Evolutionary conservation across 2,113 vertebrate genomes (phyloP).

Genomic region (Odontesthes bonariensis): DNA sequence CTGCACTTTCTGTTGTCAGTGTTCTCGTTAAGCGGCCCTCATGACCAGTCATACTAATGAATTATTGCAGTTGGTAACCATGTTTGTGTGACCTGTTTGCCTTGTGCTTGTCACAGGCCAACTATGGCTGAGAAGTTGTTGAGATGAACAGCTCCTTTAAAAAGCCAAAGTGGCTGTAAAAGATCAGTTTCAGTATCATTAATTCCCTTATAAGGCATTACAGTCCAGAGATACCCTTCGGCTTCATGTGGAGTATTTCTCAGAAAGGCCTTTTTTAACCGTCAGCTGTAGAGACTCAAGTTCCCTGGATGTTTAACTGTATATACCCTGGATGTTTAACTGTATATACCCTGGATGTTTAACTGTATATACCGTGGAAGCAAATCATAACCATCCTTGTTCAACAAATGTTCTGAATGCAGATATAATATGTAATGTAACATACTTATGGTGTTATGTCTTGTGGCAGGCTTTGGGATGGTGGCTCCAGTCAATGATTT

Average conservation of each 20-base stretch:
- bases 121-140: constrained; percentile 23
- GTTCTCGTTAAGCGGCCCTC: constrained; percentile 47
- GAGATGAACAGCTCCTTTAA: constrained; percentile 36
- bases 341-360: constrained; percentile 38
- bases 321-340: constrained; percentile 23
- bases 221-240: constrained; percentile 56
- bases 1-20: constrained; percentile 48
- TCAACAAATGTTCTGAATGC: constrained; percentile 3
- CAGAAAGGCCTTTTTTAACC: constrained; percentile 47
- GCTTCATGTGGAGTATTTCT: constrained; percentile 40
- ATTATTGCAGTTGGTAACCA: constrained; percentile 53
- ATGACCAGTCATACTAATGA: constrained; percentile 50
- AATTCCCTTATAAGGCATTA: constrained; percentile 65
- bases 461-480: constrained; percentile 87
- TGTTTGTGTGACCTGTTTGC: constrained; percentile 19
- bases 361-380: constrained; percentile 12
- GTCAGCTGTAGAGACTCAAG: constrained; percentile 31
- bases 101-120: constrained; percentile 30
- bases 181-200: constrained; percentile 39
- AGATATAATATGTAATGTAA: background rate
- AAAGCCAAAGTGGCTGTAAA: constrained; percentile 56
- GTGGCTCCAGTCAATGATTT: constrained; percentile 94
- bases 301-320: constrained; percentile 31
- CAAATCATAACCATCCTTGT: constrained; percentile 36
- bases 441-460: constrained; percentile 30